These are phyloP conservation scores for Nomada lathburiana DNA, from an alignment of 2,888 invertebrate species.

Conservation along the genomic window DNA sequence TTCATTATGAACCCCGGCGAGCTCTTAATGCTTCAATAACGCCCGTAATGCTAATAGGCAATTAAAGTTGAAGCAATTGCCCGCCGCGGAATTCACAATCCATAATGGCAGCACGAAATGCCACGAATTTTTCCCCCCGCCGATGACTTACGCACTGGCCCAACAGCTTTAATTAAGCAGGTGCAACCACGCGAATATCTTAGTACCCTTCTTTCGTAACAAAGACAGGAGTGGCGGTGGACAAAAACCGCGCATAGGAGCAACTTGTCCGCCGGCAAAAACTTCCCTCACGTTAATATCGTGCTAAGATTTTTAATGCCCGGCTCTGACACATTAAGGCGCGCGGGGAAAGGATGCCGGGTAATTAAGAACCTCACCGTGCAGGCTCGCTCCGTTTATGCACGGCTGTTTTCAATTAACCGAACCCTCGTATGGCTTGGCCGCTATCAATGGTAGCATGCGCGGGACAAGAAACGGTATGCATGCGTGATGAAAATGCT, in stretches of 20 bases:
- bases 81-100: too few species aligned
- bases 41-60: too few species aligned
- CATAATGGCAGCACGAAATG: too few species aligned
- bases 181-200: background rate
- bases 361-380: slow-evolving; percentile 56
- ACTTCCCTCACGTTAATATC: slow-evolving; percentile 13
- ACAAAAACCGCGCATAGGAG: background rate
- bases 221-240: background rate
- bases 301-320: slow-evolving; percentile 28
- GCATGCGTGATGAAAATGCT: slow-evolving; percentile 23
- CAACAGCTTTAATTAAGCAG: too few species aligned
- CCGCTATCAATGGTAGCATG: slow-evolving; percentile 20
- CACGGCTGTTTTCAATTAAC: slow-evolving; percentile 66
- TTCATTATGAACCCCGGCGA: too few species aligned
- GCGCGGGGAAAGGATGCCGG: slow-evolving; percentile 34
- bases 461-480: slow-evolving; percentile 14
- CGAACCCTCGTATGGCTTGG: slow-evolving; percentile 37
- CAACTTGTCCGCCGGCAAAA: background rate
- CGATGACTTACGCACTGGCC: too few species aligned
- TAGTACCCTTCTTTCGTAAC: background rate
- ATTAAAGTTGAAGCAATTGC: too few species aligned
- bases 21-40: too few species aligned
- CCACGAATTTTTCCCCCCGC: too few species aligned
- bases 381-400: slow-evolving; percentile 48
- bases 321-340: slow-evolving; percentile 19